These are phyloP conservation scores for Galerucella calmariensis DNA, from an alignment of 2,888 invertebrate species.

Conservation along the genomic window DNA sequence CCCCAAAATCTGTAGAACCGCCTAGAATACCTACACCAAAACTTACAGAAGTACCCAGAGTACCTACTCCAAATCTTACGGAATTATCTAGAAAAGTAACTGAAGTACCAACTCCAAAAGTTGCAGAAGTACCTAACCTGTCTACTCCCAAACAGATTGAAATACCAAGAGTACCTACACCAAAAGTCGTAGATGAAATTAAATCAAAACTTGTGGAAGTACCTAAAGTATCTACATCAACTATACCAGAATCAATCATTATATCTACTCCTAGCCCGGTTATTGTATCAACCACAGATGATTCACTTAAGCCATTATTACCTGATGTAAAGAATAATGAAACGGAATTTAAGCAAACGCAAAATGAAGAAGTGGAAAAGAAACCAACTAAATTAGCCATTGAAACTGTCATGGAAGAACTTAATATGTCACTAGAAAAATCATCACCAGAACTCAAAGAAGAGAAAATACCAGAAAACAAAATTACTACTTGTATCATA, in stretches of 20 bases:
- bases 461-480: slow-evolving; percentile 30
- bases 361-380: slow-evolving; percentile 31
- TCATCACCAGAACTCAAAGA: slow-evolving; percentile 50
- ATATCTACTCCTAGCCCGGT: slow-evolving; percentile 66
- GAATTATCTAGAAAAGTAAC: background rate
- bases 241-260: slow-evolving; percentile 42
- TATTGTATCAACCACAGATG: slow-evolving; percentile 56
- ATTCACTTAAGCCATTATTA: background rate
- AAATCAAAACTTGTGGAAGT: background rate
- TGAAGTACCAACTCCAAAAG: background rate
- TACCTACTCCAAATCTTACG: slow-evolving; percentile 2
- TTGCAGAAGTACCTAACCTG: background rate
- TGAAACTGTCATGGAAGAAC: slow-evolving; percentile 59
- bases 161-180: background rate
- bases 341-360: slow-evolving; percentile 5
- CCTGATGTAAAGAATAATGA: background rate
- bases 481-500: slow-evolving; percentile 27
- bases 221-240: slow-evolving; percentile 16
- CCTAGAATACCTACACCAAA: background rate
- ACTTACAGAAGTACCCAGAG: slow-evolving; percentile 5
- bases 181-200: background rate
- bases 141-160: slow-evolving; percentile 5
- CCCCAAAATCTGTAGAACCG: background rate
- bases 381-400: slow-evolving; percentile 51
- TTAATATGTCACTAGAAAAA: slow-evolving; percentile 58